phyloP scores from a whole-genome alignment of 2,888 invertebrate species.

The Lochmaea capreae region DNA sequence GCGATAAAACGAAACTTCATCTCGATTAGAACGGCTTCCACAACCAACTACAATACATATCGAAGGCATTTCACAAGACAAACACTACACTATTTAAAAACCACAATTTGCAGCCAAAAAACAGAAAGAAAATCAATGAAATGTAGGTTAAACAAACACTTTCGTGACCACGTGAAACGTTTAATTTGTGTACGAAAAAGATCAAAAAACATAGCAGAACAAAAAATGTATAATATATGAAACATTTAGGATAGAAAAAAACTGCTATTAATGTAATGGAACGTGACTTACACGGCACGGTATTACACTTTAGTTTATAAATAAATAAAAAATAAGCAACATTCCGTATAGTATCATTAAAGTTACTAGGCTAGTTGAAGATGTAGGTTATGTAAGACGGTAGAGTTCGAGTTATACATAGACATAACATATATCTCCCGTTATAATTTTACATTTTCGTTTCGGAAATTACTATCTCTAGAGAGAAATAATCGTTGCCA shows the following conservation, averaged over 20 bases:
- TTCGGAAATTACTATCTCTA: not conserved
- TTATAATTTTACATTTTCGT: conserved; percentile 3
- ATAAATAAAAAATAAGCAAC: not conserved
- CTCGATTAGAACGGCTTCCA: too few relatives aligned
- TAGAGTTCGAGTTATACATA: conserved; percentile 25
- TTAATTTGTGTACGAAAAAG: too few relatives aligned
- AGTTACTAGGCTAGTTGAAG: conserved; percentile 20
- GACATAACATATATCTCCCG: conserved; percentile 1
- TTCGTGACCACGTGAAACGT: too few relatives aligned
- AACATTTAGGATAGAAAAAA: not conserved
- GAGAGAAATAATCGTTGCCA: not conserved
- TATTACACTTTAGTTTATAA: not conserved
- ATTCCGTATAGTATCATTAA: conserved; percentile 14
- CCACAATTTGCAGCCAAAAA: too few relatives aligned
- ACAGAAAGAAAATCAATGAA: too few relatives aligned
- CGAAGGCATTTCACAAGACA: too few relatives aligned
- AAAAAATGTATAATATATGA: too few relatives aligned
- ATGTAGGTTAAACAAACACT: too few relatives aligned
- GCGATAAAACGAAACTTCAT: too few relatives aligned
- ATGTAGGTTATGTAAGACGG: conserved; percentile 24
- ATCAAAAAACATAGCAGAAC: too few relatives aligned
- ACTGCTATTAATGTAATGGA: not conserved
- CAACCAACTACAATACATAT: too few relatives aligned
- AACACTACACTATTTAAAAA: too few relatives aligned
- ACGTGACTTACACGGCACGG: not conserved